Base-by-base conservation (phyloP, 1,140 invertebrate species). In the Kradibia gibbosae region DNA sequence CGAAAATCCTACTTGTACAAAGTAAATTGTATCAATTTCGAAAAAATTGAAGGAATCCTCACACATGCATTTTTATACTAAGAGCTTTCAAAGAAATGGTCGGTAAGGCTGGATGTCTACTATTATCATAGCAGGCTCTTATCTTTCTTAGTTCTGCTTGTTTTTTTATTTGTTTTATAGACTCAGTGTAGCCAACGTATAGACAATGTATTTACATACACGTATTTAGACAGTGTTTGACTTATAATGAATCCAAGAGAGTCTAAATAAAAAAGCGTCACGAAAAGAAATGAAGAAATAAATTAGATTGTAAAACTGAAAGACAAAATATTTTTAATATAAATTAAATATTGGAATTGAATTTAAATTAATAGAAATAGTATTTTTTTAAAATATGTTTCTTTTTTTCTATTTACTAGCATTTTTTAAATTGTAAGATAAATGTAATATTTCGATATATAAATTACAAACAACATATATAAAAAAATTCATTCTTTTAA, bases 91-190 rank as follows among this genome's bases (percentile, higher is more conserved):
- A 72, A 36, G 17, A 45, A 67, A 39, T 39, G 36, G 60, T 55
- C 25, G 36, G 62, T 5, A 53, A 79, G 73, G 70, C 78, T 73
- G 70, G n/a, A n/a, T n/a, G 39, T 17, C 53, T 22, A 25, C 28
- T 48, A 73, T 73, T 73, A 72, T 80, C 78, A 73, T 70, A 10
- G 22, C 48, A 13, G 39, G 25, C 11, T 31, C 10, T 17, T 60
- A 36, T 60, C 53, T 72, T 11, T 70, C 20, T 42, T 57, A 36
- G 2, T 50, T n/a, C 50, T 42, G 20, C 45, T 2, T 22, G 3
- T n/a, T 45, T 45, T 25, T 45, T 65, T 34, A 17, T 36, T 65
- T 36, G 17, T 34, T 25, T 36, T 8, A 17, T 36, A 3, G 22
- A 7, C 17, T 28, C 28, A 5, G 50, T 72, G 22, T 11, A 22